Evolutionary conservation across 2,797 vertebrate genomes (phyloP), one percentile per base, ranked within the genome.

Genomic region (Leptatherina wallacei): DNA sequence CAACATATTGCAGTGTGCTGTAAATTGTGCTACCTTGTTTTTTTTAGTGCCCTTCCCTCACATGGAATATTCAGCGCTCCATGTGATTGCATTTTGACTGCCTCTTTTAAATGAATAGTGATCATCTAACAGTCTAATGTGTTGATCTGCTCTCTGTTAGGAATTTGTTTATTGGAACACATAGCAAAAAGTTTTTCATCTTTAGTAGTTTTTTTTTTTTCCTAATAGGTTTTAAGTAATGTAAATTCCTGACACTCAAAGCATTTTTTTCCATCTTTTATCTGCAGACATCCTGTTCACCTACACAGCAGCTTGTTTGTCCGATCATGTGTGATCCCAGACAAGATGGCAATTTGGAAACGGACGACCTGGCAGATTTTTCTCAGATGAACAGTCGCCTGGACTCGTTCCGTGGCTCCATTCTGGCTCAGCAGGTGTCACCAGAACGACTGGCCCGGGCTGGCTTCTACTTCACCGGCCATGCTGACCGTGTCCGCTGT

Each of bases 391-490:
- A 33, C 12, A 77, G 61, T 33, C 95, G 97, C 24, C 68, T 95
- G 47, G 85, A 74, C 62, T 98, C 97, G 0, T 99, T 98, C 86
- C 78, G 47, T 35, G 89, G 80, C 62, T 98, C 97, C 68, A 92
- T 92, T n/a, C 85, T 80, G 69, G 83, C 58, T 67, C 91, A 92
- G 56, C 93, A 94, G 0, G 84, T 99, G 64, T 92, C 96, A 0
- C 91, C 93, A 0, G 88, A 90, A 49, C 93, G 91, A 2, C 65
- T 99, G 58, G 97, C 97, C 22, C 89, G 88, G 33, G 97, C 97
- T 16, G 98, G 97, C 38, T 98, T 98, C 88, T 95, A 96, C 72
- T 97, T 96, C 76, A 97, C 96, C 0, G 98, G 98, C 38, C 75
- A 89, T 22, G 91, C 93, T 2, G 97, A 99, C 82, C 90, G 90